Conservation (phyloP, 2,113 vertebrate genomes). For the Ailurus styani region DNA sequence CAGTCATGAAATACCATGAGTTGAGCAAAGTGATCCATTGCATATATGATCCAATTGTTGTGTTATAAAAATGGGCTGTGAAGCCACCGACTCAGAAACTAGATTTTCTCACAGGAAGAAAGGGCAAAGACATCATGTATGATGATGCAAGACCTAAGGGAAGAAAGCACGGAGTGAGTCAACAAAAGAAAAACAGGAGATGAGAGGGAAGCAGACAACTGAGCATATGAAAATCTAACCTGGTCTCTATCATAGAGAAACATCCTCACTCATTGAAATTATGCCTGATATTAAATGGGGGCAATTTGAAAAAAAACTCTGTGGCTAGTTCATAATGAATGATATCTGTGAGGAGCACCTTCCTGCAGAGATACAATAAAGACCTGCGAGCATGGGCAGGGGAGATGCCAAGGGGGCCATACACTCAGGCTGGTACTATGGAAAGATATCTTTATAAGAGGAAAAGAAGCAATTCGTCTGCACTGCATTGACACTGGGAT, state of each 20-base stretch:
- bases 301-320: background rate
- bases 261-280: background rate
- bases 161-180: background rate
- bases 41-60: background rate
- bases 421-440: too few species aligned
- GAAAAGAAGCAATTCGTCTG: background rate
- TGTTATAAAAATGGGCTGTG: background rate
- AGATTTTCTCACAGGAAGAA: background rate
- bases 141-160: too few species aligned
- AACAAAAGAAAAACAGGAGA: background rate
- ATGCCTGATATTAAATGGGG: background rate
- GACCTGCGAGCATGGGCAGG: too few species aligned
- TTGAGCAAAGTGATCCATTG: background rate
- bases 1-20: background rate
- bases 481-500: too few species aligned
- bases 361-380: background rate
- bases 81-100: background rate
- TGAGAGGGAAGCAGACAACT: background rate
- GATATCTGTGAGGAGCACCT: background rate
- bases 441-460: background rate
- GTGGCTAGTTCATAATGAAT: background rate
- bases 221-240: background rate
- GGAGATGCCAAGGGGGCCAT: fast-evolving
- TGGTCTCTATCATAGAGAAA: background rate
- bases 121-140: background rate